Conservation (phyloP, 2,113 vertebrate genomes). For the Synchiropus splendidus region DNA sequence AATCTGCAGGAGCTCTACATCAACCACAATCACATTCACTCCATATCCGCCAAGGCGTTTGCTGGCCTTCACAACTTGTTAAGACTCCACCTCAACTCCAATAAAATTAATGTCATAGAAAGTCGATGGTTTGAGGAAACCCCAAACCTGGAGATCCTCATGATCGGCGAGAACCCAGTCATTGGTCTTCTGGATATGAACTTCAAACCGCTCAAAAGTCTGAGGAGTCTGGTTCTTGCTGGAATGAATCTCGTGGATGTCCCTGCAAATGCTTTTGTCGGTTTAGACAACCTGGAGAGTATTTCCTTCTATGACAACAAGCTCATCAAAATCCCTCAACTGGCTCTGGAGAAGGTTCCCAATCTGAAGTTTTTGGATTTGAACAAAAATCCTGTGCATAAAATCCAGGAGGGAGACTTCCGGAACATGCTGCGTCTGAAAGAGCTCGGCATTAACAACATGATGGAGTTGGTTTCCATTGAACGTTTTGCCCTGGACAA, state of each 20-base stretch:
- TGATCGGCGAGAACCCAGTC: constrained; percentile 97
- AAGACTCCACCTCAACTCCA: constrained; percentile 93
- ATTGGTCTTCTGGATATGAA: constrained; percentile 92
- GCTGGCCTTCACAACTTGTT: constrained; percentile 81
- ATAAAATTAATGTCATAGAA: constrained; percentile 84
- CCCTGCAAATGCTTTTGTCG: constrained; percentile 86
- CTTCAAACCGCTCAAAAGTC: constrained; percentile 81
- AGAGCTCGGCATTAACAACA: constrained; percentile 94
- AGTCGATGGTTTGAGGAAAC: constrained; percentile 93
- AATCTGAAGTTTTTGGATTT: constrained; percentile 95
- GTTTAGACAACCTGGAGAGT: constrained; percentile 88
- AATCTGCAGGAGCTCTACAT: constrained; percentile 95
- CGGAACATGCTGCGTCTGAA: constrained; percentile 88
- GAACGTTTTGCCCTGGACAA: constrained; percentile 90
- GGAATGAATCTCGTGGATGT: constrained; percentile 94
- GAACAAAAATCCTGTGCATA: constrained; percentile 94
- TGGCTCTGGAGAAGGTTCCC: constrained; percentile 86
- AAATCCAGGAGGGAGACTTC: constrained; percentile 93
- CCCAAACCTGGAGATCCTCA: constrained; percentile 91
- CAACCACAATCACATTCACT: constrained; percentile 93
- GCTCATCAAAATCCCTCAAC: constrained; percentile 82
- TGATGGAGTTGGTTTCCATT: constrained; percentile 89
- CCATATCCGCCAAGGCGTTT: constrained; percentile 85
- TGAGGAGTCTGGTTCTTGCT: constrained; percentile 89
- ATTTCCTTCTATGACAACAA: constrained; percentile 97